A percentile compares a stretch with the other conserved stretches of the same genome.
These are phyloP conservation scores for Melopsittacus undulatus DNA, from an alignment of 2,797 vertebrate species.

Conservation along the genomic window DNA sequence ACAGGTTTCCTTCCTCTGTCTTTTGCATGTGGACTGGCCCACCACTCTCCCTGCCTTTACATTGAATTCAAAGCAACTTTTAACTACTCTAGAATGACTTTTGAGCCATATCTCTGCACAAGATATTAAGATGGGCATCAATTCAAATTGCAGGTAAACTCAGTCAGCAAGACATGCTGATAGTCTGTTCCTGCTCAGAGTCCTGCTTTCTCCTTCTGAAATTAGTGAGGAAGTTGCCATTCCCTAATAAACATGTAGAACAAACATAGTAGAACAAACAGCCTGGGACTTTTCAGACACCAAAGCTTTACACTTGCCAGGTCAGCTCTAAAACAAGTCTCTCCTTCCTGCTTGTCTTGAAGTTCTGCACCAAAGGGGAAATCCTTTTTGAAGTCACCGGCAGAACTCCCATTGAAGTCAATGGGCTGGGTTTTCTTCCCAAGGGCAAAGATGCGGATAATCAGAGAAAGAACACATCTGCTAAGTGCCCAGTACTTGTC, in stretches of 20 bases:
- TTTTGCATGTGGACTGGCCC: background rate
- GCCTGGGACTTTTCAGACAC: conserved; percentile 29
- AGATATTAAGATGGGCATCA: background rate
- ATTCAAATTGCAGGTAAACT: conserved; percentile 37
- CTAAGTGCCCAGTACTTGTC: background rate
- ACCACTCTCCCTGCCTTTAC: background rate
- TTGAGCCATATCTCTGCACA: background rate
- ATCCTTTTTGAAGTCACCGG: conserved; percentile 62
- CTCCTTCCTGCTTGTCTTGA: conserved; percentile 66
- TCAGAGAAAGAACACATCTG: conserved; percentile 33
- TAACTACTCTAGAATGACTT: background rate
- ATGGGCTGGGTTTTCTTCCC: conserved; percentile 59
- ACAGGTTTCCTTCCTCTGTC: background rate
- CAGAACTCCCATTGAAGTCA: conserved; percentile 53
- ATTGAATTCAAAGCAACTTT: background rate
- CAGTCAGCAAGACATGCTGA: background rate
- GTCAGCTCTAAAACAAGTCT: conserved; percentile 59
- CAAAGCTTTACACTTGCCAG: conserved; percentile 47
- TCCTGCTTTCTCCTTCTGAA: background rate
- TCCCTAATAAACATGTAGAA: conserved; percentile 35
- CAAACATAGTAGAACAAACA: conserved; percentile 23
- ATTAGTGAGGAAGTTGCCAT: background rate
- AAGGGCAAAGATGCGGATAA: conserved; percentile 52
- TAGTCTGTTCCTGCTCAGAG: background rate
- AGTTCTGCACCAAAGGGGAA: conserved; percentile 65